Base-by-base conservation (phyloP, 2,797 vertebrate genomes). In the Ptychobarbus kaznakovi region DNA sequence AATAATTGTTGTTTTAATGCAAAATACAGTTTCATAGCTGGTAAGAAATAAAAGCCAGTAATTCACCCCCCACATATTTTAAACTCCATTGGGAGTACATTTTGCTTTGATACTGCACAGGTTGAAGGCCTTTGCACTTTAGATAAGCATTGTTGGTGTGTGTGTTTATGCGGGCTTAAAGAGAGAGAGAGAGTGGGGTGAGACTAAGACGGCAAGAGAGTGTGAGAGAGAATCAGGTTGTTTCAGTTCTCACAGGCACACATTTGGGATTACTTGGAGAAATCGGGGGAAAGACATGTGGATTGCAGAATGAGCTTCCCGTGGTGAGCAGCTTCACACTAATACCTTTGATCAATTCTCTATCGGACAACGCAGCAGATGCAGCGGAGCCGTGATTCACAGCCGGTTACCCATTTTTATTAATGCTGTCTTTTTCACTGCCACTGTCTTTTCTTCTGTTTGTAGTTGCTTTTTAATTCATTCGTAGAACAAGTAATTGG, bases 71-170 rank as follows among this genome's bases (percentile, higher is more conserved):
- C 28, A 51, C 32, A 63, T 49, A 70, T 79, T 53, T 38, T 49
- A 25, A 58, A 56, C 70, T 69, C 61, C 18, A 35, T 7, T 25
- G 28, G 20, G 20, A 56, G 42, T 44, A 44, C 42, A 44, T 61
- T 83, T 83, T 51, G 73, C 56, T 84, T 82, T 87, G 56, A 90
- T 86, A 88, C 53, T 83, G 85, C 87, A 86, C 88, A 90, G 89
- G 88, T 35, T 42, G 88, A 92, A 92, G 90, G 90, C 93, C 95
- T 94, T 95, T 95, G 94, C 86, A 93, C 93, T 88, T 89, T 85
- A 86, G 94, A 95, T 94, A 95, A 94, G 92, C 89, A 76, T 63
- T 42, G 1, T 12, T 1, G 85, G 42, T 84, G 79, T 70, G 56
- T 61, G 73, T 35, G 79, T 73, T 87, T 78, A 20, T 82, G 88